Evolutionary conservation across 2,888 invertebrate species (phyloP), one percentile per base, ranked within the genome.

Genomic region (Quadroppia sp.): DNA sequence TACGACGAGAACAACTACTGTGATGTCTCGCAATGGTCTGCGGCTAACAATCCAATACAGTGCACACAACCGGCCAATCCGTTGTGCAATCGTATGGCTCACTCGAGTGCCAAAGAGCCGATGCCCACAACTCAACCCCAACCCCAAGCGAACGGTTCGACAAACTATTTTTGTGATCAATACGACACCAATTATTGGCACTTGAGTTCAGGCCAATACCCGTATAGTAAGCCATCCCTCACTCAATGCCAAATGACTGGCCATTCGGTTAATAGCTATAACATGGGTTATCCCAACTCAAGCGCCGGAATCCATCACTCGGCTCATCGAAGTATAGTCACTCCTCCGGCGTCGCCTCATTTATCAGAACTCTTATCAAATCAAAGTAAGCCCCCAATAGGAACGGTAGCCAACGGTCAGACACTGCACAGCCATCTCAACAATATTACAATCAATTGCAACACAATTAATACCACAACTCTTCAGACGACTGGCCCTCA

Each of bases 151-250:
- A 64, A 64, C 20, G 36, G 36, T 15, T 64, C 64, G 64, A 64
- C 64, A 20, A 64, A 36, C 36, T 64, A 64, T 64, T 64, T 36
- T 36, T 64, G 64, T 64, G 64, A 64, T 64, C 64, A 64, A 64
- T 64, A 64, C 36, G 64, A 56, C 64, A 64, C n/a, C 20, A 64
- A 25, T 64, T 64, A 64, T 11, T 17, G 32, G 36, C 64, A 64
- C 36, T 64, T 32, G 64, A 64, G 36, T 36, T 32, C 36, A 30
- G 64, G 20, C 20, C 64, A 32, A 64, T 64, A 64, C 30, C 36
- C 32, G 1, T 64, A 64, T 17, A n/a, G 17, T 32, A 64, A 64
- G 64, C 32, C 32, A 36, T 36, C 64, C 15, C 23, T 64, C 15
- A 32, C 32, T n/a, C 64, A 30, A 64, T 30, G 64, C 36, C 56